Percentiles rank a stretch among this genome's conserved stretches.
Conservation (phyloP, 2,113 vertebrate species). For the Heterocephalus glaber region DNA sequence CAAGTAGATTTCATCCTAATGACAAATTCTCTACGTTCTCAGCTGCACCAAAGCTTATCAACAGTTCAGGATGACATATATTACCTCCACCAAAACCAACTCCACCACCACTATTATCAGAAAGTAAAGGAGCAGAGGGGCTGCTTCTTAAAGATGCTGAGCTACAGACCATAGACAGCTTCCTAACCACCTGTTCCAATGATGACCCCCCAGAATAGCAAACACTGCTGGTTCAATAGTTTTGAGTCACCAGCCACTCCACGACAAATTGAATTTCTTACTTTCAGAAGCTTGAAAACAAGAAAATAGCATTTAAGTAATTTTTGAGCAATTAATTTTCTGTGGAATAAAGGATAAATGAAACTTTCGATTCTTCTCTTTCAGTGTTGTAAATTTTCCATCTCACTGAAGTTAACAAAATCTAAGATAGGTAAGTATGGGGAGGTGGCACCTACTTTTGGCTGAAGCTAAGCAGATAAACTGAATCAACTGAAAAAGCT, state of each 20-base stretch:
- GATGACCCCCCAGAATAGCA: background rate
- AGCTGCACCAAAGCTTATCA: background rate
- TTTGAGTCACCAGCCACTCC: background rate
- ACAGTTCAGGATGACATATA: background rate
- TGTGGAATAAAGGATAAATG: background rate
- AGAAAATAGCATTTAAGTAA: background rate
- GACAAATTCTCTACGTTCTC: background rate
- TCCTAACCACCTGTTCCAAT: background rate
- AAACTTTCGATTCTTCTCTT: background rate
- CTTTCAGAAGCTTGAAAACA: slow-evolving; percentile 20
- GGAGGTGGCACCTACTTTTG: background rate
- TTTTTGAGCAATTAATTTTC: background rate
- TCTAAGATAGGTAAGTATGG: background rate
- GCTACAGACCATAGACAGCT: background rate
- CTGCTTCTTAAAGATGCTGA: background rate
- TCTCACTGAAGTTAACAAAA: slow-evolving; percentile 28
- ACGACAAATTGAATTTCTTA: background rate
- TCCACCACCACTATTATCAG: background rate
- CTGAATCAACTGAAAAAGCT: too few relatives aligned
- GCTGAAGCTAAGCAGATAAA: background rate
- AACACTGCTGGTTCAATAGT: background rate
- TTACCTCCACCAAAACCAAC: background rate
- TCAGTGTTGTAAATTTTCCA: background rate
- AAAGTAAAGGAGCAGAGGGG: background rate
- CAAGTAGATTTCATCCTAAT: background rate